These are phyloP conservation scores for Micrasema minimum DNA, from an alignment of 1,140 invertebrate species.

Conservation along the genomic window DNA sequence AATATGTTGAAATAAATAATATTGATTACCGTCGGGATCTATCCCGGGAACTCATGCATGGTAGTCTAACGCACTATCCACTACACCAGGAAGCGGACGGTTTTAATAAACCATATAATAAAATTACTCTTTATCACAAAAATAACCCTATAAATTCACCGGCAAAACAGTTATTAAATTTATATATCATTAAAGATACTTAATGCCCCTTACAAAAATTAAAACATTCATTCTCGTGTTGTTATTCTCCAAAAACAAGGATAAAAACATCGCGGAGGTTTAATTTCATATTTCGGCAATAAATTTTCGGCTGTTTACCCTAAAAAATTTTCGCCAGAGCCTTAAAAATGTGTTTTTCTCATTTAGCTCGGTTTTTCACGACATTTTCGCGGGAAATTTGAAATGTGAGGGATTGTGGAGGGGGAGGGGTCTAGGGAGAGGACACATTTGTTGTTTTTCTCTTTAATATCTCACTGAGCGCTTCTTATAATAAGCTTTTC, in stretches of 20 bases:
- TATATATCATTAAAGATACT: background rate
- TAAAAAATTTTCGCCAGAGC: conserved; percentile 50
- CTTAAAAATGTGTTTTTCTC: conserved; percentile 54
- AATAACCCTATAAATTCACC: no score
- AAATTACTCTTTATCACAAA: background rate
- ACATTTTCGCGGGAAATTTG: conserved; percentile 36
- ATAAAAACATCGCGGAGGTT: conserved; percentile 14
- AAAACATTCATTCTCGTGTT: background rate
- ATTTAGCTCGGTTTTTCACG: conserved; percentile 39
- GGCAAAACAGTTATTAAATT: no score
- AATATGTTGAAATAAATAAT: no score
- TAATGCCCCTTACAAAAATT: conserved; percentile 3
- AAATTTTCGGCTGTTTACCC: conserved; percentile 42
- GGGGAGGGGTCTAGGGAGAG: conserved; percentile 17
- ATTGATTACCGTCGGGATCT: no score
- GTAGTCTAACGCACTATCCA: no score
- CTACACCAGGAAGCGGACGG: no score
- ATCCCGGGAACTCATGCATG: no score
- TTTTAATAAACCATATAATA: background rate
- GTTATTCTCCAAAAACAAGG: conserved; percentile 16
- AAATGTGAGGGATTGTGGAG: background rate
- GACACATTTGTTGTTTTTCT: conserved; percentile 52
- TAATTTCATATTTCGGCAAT: conserved; percentile 36
- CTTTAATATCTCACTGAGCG: conserved; percentile 44
- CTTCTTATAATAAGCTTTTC: conserved; percentile 40